These are phyloP conservation scores for Metaphire vulgaris DNA, from an alignment of 1,140 invertebrate species.

Conservation along the genomic window DNA sequence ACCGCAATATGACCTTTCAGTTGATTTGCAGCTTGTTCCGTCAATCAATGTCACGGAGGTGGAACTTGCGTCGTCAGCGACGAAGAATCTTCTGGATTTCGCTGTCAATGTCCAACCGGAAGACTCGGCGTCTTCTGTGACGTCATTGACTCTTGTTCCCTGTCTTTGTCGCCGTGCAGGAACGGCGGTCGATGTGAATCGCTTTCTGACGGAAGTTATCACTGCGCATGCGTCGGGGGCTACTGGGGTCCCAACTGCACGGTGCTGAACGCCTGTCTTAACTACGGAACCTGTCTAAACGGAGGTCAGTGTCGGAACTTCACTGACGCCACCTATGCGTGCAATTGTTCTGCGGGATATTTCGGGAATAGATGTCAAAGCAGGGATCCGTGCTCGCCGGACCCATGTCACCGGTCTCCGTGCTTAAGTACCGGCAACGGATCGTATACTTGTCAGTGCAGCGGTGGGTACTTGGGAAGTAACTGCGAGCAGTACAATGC, in stretches of 20 bases:
- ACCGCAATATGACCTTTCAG: too few species aligned
- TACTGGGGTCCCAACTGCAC: constrained; percentile 48
- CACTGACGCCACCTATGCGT: constrained; percentile 29
- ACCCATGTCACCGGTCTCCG: constrained; percentile 33
- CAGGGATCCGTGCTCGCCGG: constrained; percentile 32
- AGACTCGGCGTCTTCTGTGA: constrained; percentile 93
- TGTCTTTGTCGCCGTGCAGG: constrained; percentile 66
- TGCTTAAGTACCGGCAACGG: neutral
- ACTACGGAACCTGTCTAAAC: constrained; percentile 37
- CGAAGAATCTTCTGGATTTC: constrained; percentile 74
- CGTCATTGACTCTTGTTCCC: constrained; percentile 79
- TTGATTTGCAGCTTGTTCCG: neutral
- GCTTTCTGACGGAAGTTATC: neutral
- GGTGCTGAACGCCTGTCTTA: constrained; percentile 44
- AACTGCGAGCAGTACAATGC: constrained; percentile 36
- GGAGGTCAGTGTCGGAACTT: constrained; percentile 18
- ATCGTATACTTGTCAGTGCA: constrained; percentile 35
- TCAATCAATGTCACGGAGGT: neutral
- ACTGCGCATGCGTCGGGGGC: constrained; percentile 25
- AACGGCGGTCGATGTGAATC: constrained; percentile 79
- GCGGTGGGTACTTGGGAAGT: constrained; percentile 33
- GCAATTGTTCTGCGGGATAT: constrained; percentile 30
- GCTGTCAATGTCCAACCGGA: constrained; percentile 70
- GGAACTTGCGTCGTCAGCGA: constrained; percentile 56
- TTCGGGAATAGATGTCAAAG: constrained; percentile 20